Evolutionary conservation across 1,140 invertebrate genomes (phyloP).

Genomic region (Physella acuta): DNA sequence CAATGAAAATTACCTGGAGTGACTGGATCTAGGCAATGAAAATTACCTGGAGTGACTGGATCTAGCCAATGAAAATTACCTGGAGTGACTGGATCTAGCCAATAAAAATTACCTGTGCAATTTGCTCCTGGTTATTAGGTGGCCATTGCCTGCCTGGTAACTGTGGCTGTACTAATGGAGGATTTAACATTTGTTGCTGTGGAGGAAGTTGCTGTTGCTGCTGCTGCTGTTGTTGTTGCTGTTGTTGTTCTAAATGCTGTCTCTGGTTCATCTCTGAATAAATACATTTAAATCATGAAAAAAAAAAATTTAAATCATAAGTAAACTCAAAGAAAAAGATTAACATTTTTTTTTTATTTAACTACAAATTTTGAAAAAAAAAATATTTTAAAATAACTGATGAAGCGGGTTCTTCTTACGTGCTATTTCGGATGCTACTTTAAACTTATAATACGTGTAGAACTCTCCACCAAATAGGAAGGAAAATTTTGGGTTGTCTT

Average conservation of each 20-base stretch:
- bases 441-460: constrained; percentile 95
- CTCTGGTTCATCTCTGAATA: constrained; percentile 21
- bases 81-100: too few relatives aligned
- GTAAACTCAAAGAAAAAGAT: too few relatives aligned
- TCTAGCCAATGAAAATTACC: too few relatives aligned
- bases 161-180: constrained; percentile 63
- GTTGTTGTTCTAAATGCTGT: constrained; percentile 14
- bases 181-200: neutral
- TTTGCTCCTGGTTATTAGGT: constrained; percentile 54
- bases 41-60: too few relatives aligned
- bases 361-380: too few relatives aligned
- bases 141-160: constrained; percentile 52
- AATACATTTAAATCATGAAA: too few relatives aligned
- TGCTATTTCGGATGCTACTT: constrained; percentile 70
- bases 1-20: too few relatives aligned
- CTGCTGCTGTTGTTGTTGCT: constrained; percentile 14
- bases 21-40: too few relatives aligned
- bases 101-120: neutral
- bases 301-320: too few relatives aligned
- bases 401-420: too few relatives aligned
- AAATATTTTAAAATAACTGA: too few relatives aligned
- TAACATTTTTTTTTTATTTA: too few relatives aligned
- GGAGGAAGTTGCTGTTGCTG: neutral
- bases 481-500: constrained; percentile 93
- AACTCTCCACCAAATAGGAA: constrained; percentile 95